Base-by-base conservation (phyloP, 2,113 vertebrate genomes). In the Lepus americanus region DNA sequence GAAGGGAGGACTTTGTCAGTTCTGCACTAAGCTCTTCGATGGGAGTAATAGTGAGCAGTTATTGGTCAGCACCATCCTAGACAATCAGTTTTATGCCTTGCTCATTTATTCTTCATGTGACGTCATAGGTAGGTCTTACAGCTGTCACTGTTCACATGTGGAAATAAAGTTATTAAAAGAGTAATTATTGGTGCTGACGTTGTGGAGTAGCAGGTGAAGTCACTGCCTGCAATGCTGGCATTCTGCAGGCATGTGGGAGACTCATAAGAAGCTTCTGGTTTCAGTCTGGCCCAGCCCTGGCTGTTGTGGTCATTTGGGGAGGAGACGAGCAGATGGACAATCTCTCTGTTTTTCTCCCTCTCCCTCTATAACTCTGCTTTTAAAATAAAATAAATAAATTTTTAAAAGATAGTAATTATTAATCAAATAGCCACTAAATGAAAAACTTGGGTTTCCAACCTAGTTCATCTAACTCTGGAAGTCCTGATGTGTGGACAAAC, bases 101-200 rank as follows among this genome's bases (percentile, higher is more conserved):
- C 44, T 61, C 5, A 16, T 39, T 89, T 91, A 55, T 66, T 86
- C 76, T 85, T 90, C 13, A 31, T 55, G 31, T 64, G 61, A 73
- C 0, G 3, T 88, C 44, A 78, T 19, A 79, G 39, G 17, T 55
- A 61, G 31, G 36, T 72, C 16, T 13, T 90, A 79, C 76, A 87
- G 12, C 16, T 86, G 27, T 63, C 6, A 59, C 19, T 80, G 86
- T 79, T 55, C 39, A 82, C 79, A 74, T 76, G 33, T 10, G 64
- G 9, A 78, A 81, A 44, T 20, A 70, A 70, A 73, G 44, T 23
- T 44, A 61, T 94, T 88, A 51, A 83, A 72, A 95, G 72, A n/a
- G 63, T 67, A 51, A 72, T 89, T 59, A 59, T 14, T 59, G 55
- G 55, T 44, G 44, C 44, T 44, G 44, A 7, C 44, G 7, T 44